Conservation (phyloP, 2,888 invertebrate species). For the Mesopsocus fuscifrons region DNA sequence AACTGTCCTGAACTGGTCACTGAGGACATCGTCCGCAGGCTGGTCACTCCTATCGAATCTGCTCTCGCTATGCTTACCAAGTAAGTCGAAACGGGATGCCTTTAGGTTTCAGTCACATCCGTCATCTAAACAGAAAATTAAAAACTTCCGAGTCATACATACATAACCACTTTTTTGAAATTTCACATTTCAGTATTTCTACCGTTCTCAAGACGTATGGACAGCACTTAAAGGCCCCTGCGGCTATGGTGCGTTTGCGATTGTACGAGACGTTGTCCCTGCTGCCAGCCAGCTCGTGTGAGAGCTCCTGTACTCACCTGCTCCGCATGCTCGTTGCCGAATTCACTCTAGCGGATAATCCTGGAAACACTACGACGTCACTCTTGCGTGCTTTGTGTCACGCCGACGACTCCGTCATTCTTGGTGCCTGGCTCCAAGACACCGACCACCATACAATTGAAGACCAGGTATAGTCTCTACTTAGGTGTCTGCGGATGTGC, state of each 20-base stretch:
- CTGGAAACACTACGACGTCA: slow-evolving; percentile 78
- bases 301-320: slow-evolving; percentile 64
- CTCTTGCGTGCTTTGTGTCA: slow-evolving; percentile 65
- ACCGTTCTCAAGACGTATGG: slow-evolving; percentile 75
- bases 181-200: slow-evolving; percentile 42
- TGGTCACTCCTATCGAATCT: slow-evolving; percentile 84
- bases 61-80: slow-evolving; percentile 88
- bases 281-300: slow-evolving; percentile 59
- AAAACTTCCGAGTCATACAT: background rate
- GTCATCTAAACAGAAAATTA: too few relatives aligned
- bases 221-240: slow-evolving; percentile 81
- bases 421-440: slow-evolving; percentile 90
- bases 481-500: too few relatives aligned
- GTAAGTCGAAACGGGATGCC: slow-evolving; percentile 41
- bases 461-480: slow-evolving; percentile 88
- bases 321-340: slow-evolving; percentile 85
- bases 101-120: too few relatives aligned
- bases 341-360: slow-evolving; percentile 85
- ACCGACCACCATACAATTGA: slow-evolving; percentile 93
- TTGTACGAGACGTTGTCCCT: slow-evolving; percentile 73
- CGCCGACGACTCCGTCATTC: slow-evolving; percentile 73
- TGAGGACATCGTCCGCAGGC: slow-evolving; percentile 76
- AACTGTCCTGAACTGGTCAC: slow-evolving; percentile 81
- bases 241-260: slow-evolving; percentile 80
- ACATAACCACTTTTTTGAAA: slow-evolving; percentile 8